Percentiles rank a stretch among this genome's conserved stretches.
These are phyloP conservation scores for Pica pica DNA, from an alignment of 2,113 vertebrate genomes.

Conservation along the genomic window DNA sequence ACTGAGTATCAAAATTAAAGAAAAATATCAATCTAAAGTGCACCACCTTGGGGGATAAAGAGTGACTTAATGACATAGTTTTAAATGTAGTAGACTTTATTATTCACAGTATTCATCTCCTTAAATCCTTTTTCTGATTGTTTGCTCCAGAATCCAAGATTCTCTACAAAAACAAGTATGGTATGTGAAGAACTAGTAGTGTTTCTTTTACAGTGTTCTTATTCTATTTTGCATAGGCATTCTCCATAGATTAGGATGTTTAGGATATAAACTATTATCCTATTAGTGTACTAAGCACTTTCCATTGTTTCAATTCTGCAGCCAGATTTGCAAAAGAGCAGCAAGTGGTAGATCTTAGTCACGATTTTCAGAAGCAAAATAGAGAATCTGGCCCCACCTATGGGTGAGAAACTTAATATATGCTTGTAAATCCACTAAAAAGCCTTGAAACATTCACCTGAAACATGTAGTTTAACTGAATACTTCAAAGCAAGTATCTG, in stretches of 20 bases:
- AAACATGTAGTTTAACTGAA: background rate
- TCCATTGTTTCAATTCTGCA: background rate
- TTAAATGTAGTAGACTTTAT: background rate
- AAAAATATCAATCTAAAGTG: background rate
- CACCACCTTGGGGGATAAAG: background rate
- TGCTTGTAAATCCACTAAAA: background rate
- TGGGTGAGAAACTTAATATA: background rate
- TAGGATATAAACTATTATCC: background rate
- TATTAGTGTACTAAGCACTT: background rate
- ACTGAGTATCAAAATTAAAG: background rate
- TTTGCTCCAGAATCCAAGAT: background rate
- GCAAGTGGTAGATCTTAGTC: background rate
- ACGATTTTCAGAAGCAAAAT: background rate
- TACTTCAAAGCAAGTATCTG: background rate
- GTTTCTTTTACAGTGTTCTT: background rate
- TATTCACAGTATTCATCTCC: background rate
- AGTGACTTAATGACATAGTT: background rate
- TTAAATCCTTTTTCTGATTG: background rate
- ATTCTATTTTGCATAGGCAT: background rate
- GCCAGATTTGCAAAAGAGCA: background rate
- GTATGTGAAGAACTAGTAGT: background rate
- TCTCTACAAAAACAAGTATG: background rate
- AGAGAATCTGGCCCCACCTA: constrained; percentile 42
- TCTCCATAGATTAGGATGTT: background rate
- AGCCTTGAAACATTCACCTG: background rate